Conservation (phyloP, 2,888 invertebrate species). For the Lacanobia wlatinum region DNA sequence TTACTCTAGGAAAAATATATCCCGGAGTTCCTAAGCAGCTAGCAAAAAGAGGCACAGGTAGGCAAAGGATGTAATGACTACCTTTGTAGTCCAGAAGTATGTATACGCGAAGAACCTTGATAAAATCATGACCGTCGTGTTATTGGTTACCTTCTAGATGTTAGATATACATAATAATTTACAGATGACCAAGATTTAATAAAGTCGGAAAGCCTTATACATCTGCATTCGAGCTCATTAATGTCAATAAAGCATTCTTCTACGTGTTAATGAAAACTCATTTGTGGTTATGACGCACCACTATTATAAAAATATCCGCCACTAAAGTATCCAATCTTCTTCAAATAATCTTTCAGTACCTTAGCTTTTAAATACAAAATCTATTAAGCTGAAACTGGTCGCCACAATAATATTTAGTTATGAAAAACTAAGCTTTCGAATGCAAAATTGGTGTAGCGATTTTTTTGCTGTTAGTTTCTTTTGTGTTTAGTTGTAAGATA, state of each 20-base stretch:
- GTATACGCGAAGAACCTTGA: no score
- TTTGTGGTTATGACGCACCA: conserved; percentile 2
- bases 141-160: neutral
- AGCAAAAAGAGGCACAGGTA: no score
- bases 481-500: neutral
- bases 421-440: neutral
- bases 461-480: neutral
- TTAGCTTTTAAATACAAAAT: neutral
- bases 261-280: conserved; percentile 8
- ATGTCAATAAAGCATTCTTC: conserved; percentile 44
- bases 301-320: conserved; percentile 29
- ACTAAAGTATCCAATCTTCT: conserved; percentile 10
- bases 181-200: neutral
- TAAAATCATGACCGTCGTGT: neutral
- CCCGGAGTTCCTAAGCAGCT: no score
- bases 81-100: no score
- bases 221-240: conserved; percentile 16
- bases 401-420: neutral
- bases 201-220: neutral
- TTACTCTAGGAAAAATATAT: neutral
- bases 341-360: neutral
- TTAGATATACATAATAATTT: neutral
- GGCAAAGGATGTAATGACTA: no score
- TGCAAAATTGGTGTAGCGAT: neutral
- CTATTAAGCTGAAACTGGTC: neutral